A percentile compares a stretch with the other conserved stretches of the same genome.
Conservation (phyloP, 2,113 vertebrate genomes). For the Oreochromis spilurus region DNA sequence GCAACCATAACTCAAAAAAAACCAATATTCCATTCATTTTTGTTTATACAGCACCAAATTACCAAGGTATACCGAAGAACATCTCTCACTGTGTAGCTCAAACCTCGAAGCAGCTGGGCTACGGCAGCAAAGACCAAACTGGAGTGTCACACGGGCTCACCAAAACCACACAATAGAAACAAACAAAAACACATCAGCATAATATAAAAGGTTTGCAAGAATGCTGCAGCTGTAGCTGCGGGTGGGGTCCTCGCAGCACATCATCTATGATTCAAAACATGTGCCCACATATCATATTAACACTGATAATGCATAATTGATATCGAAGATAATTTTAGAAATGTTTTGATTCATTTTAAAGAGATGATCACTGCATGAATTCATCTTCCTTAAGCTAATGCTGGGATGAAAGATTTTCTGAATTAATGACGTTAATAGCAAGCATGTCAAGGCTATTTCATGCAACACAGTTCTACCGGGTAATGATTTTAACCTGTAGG, state of each 20-base stretch:
- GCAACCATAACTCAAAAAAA: no score
- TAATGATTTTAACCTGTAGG: background rate
- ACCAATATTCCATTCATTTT: no score
- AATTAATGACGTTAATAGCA: background rate
- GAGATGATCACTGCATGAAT: constrained; percentile 20
- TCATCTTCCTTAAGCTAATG: constrained; percentile 19
- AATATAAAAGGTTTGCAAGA: background rate
- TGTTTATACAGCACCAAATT: no score
- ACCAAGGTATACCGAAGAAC: no score
- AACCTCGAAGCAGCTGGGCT: no score
- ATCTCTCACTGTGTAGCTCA: no score
- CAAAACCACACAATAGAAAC: background rate
- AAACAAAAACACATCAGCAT: background rate
- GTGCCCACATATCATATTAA: constrained; percentile 10
- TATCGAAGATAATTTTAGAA: constrained; percentile 32
- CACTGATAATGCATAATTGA: constrained; percentile 40
- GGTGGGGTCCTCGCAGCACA: background rate
- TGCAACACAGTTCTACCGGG: background rate
- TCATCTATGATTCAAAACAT: constrained; percentile 8
- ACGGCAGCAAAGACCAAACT: no score
- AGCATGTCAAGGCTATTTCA: background rate
- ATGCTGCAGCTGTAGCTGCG: background rate
- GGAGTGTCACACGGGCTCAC: no score
- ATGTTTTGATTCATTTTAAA: constrained; percentile 49
- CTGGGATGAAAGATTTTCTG: constrained; percentile 12